Evolutionary conservation across 2,888 invertebrate genomes (phyloP).

Genomic region (Eilema sororculum): DNA sequence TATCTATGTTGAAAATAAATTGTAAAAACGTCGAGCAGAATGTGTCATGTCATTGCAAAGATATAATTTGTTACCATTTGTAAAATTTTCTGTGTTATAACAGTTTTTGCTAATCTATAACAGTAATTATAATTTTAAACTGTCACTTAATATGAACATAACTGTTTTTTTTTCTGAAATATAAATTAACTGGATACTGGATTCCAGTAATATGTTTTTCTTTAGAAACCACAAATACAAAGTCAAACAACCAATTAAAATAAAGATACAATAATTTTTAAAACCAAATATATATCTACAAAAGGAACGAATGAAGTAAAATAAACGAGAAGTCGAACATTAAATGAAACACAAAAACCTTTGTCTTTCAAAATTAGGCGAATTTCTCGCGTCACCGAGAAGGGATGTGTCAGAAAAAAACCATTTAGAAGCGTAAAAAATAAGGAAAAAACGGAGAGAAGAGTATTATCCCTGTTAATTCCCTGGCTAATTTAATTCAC

Average conservation of each 20-base stretch:
- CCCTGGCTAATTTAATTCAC: constrained; percentile 85
- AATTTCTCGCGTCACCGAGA: constrained; percentile 50
- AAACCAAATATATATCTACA: not conserved
- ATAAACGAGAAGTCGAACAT: constrained; percentile 5
- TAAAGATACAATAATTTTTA: not conserved
- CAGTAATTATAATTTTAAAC: not conserved
- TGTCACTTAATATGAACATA: not conserved
- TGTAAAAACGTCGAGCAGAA: too few relatives aligned
- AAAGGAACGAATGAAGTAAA: constrained; percentile 20
- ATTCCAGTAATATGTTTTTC: not conserved
- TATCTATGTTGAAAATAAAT: too few relatives aligned
- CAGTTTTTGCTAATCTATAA: too few relatives aligned
- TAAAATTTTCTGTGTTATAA: too few relatives aligned
- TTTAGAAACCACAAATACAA: not conserved
- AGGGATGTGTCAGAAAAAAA: constrained; percentile 64
- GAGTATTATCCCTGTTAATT: constrained; percentile 86
- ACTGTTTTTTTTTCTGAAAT: not conserved
- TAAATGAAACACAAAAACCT: constrained; percentile 41
- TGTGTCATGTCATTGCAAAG: too few relatives aligned
- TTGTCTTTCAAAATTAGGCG: constrained; percentile 58
- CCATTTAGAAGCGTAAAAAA: constrained; percentile 71
- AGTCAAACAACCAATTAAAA: not conserved
- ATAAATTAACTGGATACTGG: not conserved
- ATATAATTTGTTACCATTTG: too few relatives aligned
- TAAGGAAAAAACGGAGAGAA: constrained; percentile 76